Conservation (phyloP, 2,797 vertebrate species). For the Propithecus perrieri region DNA sequence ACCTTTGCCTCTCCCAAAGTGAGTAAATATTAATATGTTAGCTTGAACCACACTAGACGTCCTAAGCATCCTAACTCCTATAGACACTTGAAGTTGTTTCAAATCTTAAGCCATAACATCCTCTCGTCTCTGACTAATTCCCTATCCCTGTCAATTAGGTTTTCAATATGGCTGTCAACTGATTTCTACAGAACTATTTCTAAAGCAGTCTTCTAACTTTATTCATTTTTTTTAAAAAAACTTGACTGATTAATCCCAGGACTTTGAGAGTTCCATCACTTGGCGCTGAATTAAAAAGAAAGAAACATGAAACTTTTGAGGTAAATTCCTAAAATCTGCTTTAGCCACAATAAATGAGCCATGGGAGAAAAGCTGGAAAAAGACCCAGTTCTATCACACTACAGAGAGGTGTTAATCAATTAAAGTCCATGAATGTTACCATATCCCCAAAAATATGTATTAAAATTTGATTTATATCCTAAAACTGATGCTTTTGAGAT, state of each 20-base stretch:
- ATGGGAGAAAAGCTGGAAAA: not conserved
- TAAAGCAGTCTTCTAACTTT: not conserved
- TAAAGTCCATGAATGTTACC: not conserved
- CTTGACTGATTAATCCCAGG: not conserved
- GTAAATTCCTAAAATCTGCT: not conserved
- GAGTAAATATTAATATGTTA: not conserved
- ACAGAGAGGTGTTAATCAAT: not conserved
- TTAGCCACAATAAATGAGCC: not conserved
- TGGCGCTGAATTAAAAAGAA: not conserved
- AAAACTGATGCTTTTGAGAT: not conserved
- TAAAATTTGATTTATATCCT: not conserved
- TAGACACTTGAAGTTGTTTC: not conserved
- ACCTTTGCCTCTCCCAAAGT: not conserved
- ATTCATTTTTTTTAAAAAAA: not conserved
- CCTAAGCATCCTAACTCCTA: not conserved
- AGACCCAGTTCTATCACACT: not conserved
- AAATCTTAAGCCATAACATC: not conserved
- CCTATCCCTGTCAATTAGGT: not conserved
- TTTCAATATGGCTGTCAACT: conserved; percentile 3
- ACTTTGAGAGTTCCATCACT: not conserved
- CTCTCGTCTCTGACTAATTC: not conserved
- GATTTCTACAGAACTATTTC: not conserved
- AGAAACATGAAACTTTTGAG: not conserved
- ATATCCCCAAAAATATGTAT: not conserved
- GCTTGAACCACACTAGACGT: not conserved